Percentiles rank a stretch among this genome's conserved stretches.
Conservation (phyloP, 2,888 invertebrate species). For the Eubasilissa splendida region DNA sequence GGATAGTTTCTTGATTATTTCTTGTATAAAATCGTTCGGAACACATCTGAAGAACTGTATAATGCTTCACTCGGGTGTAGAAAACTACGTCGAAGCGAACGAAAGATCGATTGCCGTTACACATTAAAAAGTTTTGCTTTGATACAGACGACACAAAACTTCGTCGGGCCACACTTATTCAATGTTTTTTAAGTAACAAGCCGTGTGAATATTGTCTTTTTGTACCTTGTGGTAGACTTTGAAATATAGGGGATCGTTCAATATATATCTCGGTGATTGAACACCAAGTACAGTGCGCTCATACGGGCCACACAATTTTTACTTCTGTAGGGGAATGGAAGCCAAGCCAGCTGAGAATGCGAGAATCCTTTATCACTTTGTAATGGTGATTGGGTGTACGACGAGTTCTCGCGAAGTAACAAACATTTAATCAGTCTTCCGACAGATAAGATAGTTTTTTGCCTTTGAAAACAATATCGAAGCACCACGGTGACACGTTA, state of each 20-base stretch:
- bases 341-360: constrained; percentile 6
- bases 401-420: constrained; percentile 52
- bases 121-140: constrained; percentile 53
- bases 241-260: not conserved
- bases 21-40: constrained; percentile 74
- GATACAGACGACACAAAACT: constrained; percentile 34
- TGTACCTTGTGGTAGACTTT: not conserved
- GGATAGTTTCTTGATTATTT: constrained; percentile 74
- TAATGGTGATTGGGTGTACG: constrained; percentile 15
- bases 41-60: constrained; percentile 75
- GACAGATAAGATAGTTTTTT: constrained; percentile 40
- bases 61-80: constrained; percentile 61
- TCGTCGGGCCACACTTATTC: constrained; percentile 31
- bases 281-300: constrained; percentile 26
- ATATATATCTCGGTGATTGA: constrained; percentile 28
- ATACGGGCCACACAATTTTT: constrained; percentile 36
- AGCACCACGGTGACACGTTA: constrained; percentile 39
- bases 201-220: constrained; percentile 23
- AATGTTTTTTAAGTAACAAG: constrained; percentile 35
- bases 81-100: constrained; percentile 49
- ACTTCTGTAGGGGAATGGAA: constrained; percentile 27
- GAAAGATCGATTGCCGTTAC: constrained; percentile 48
- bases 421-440: constrained; percentile 51
- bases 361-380: constrained; percentile 21
- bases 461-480: constrained; percentile 19